Conservation (phyloP, 2,888 invertebrate genomes). For the Pogonocherus hispidulus region DNA sequence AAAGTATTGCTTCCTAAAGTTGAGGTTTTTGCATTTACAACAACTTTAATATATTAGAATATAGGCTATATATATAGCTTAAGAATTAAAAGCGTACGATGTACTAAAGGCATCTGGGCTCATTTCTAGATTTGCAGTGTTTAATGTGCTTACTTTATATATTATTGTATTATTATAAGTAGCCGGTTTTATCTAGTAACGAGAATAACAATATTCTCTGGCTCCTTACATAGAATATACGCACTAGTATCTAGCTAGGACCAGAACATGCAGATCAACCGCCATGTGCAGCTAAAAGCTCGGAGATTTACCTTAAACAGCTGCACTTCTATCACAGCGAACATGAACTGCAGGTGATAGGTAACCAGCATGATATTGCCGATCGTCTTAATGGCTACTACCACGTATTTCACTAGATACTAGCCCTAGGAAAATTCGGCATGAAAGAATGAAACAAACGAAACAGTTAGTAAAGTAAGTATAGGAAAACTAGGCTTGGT, state of each 20-base stretch:
- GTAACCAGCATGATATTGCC: slow-evolving; percentile 99
- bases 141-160: too few species aligned
- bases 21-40: too few species aligned
- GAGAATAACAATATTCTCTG: slow-evolving; percentile 29
- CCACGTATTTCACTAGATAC: slow-evolving; percentile 99
- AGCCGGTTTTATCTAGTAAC: too few species aligned
- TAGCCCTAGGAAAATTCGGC: slow-evolving; percentile 69
- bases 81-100: too few species aligned
- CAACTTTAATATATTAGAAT: too few species aligned
- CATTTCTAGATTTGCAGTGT: too few species aligned
- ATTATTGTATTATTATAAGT: not conserved
- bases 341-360: slow-evolving; percentile 99
- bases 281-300: slow-evolving; percentile 63
- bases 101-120: too few species aligned
- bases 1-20: too few species aligned
- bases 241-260: slow-evolving; percentile 61
- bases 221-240: slow-evolving; percentile 15
- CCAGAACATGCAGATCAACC: slow-evolving; percentile 66
- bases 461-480: slow-evolving; percentile 58
- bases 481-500: slow-evolving; percentile 55
- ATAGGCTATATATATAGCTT: too few species aligned
- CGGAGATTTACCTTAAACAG: slow-evolving; percentile 92
- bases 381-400: slow-evolving; percentile 98
- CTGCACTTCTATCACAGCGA: slow-evolving; percentile 99
- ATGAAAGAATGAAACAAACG: slow-evolving; percentile 66